phyloP scores from a whole-genome alignment of 2,797 vertebrate species.

The Trematomus bernacchii region DNA sequence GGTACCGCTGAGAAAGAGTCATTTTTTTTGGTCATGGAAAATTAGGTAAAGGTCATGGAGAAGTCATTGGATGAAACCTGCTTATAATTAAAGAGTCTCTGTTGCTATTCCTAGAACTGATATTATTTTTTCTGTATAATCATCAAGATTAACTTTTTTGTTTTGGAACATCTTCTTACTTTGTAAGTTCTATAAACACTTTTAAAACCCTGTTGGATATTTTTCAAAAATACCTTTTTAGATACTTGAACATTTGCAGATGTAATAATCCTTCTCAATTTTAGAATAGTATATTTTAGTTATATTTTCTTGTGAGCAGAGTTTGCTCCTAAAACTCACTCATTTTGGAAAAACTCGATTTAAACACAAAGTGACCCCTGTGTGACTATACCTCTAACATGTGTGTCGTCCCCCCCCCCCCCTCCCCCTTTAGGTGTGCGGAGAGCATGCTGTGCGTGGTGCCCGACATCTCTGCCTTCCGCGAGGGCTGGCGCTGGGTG shows the following conservation, averaged over 20 bases:
- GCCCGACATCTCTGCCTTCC: slow-evolving; percentile 99
- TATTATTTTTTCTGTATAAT: too few species aligned
- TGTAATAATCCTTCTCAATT: neutral
- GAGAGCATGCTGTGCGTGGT: slow-evolving; percentile 99
- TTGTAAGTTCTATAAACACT: neutral
- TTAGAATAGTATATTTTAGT: neutral
- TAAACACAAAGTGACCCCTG: too few species aligned
- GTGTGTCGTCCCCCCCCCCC: neutral
- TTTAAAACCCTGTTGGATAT: neutral
- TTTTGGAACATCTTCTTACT: neutral
- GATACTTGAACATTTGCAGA: neutral
- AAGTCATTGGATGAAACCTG: too few species aligned
- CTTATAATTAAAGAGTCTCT: too few species aligned
- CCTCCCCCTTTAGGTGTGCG: slow-evolving; percentile 86
- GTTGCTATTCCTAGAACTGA: too few species aligned
- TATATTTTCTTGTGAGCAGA: too few species aligned
- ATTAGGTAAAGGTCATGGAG: too few species aligned
- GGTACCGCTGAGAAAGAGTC: too few species aligned
- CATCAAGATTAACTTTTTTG: neutral
- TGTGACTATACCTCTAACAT: neutral
- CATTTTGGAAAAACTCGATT: too few species aligned
- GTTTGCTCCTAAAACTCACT: too few species aligned
- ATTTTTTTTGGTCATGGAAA: too few species aligned
- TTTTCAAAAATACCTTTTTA: neutral
- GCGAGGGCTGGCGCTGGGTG: slow-evolving; percentile 99